Conservation (phyloP, 2,113 vertebrate genomes). For the Scytalopus superciliaris region DNA sequence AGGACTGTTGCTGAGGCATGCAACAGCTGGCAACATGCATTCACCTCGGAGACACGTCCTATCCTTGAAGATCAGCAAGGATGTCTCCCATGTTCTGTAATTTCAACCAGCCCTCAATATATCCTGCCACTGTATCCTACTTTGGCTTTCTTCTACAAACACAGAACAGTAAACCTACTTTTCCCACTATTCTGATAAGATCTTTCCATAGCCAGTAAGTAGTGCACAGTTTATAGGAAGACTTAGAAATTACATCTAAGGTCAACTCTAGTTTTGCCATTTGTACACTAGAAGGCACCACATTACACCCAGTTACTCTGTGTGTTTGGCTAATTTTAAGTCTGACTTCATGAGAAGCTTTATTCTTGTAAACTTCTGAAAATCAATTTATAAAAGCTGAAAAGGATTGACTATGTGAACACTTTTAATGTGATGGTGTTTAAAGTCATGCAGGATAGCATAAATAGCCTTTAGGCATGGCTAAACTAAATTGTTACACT, state of each 20-base stretch:
- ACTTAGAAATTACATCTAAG: background rate
- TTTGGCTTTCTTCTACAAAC: background rate
- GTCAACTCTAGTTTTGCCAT: background rate
- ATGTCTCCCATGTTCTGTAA: background rate
- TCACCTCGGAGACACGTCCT: background rate
- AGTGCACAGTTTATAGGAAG: background rate
- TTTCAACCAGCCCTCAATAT: background rate
- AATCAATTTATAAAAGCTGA: background rate
- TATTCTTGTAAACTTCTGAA: background rate
- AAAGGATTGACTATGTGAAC: background rate
- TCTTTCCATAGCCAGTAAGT: background rate
- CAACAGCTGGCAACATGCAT: background rate
- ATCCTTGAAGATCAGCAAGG: background rate
- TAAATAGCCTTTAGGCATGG: background rate
- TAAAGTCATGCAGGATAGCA: background rate
- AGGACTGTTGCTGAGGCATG: background rate
- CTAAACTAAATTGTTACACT: background rate
- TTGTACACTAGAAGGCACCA: background rate
- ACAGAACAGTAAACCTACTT: background rate
- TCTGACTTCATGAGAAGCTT: background rate
- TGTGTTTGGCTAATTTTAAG: background rate
- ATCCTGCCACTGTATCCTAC: background rate
- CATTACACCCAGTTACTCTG: background rate
- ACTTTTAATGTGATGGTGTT: background rate
- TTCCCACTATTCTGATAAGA: background rate